Conservation (phyloP, 2,888 invertebrate species). For the Pristionchus japonicus region DNA sequence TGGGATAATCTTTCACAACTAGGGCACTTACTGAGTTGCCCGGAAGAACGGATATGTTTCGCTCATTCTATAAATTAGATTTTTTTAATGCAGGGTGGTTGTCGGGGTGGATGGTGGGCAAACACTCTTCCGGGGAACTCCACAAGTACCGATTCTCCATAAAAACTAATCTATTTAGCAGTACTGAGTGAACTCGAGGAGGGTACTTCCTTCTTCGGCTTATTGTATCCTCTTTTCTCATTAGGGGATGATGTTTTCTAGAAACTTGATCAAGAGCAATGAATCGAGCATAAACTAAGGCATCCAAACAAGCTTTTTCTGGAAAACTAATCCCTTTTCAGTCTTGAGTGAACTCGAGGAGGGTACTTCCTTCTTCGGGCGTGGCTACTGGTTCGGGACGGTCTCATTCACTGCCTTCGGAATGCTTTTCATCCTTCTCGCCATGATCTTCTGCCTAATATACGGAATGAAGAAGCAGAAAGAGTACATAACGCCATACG, state of each 20-base stretch:
- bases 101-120: too few species aligned
- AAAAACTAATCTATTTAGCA: too few species aligned
- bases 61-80: too few species aligned
- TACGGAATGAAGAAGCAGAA: constrained; percentile 40
- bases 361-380: constrained; percentile 44
- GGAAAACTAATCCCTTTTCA: too few species aligned
- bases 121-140: too few species aligned
- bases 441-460: constrained; percentile 32
- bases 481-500: constrained; percentile 14
- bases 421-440: constrained; percentile 44
- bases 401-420: constrained; percentile 40
- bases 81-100: too few species aligned
- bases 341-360: constrained; percentile 41
- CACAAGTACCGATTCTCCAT: too few species aligned
- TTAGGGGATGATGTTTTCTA: not conserved
- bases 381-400: constrained; percentile 45
- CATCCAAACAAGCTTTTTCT: too few species aligned
- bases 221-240: not conserved
- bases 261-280: not conserved
- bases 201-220: constrained; percentile 45
- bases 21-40: too few species aligned
- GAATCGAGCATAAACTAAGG: not conserved
- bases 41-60: too few species aligned
- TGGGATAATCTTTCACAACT: not conserved
- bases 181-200: constrained; percentile 41